These are phyloP conservation scores for Ectropis grisescens DNA, from an alignment of 1,140 invertebrate genomes.

Conservation along the genomic window DNA sequence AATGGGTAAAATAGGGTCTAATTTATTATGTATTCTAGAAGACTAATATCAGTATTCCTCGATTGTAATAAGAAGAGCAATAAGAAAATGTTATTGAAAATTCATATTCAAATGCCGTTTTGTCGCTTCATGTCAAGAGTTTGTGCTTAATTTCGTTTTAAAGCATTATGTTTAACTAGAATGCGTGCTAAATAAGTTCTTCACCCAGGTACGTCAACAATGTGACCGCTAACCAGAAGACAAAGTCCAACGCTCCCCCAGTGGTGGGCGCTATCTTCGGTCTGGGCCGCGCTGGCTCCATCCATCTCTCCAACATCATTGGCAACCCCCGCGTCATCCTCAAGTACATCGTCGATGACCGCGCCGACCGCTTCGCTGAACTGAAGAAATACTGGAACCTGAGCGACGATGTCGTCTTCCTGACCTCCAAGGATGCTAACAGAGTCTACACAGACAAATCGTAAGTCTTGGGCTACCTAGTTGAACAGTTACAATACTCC, in stretches of 20 bases:
- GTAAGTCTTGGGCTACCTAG: slow-evolving; percentile 41
- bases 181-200: too few species aligned
- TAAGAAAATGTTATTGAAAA: too few species aligned
- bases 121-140: too few species aligned
- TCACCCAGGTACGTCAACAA: slow-evolving; percentile 13
- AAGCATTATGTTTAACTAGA: too few species aligned
- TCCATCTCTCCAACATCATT: slow-evolving; percentile 73
- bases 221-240: slow-evolving; percentile 14
- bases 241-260: slow-evolving; percentile 15
- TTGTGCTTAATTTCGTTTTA: too few species aligned
- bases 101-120: too few species aligned
- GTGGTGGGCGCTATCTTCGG: slow-evolving; percentile 20
- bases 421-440: slow-evolving; percentile 67
- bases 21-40: too few species aligned
- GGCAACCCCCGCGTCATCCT: slow-evolving; percentile 69
- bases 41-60: too few species aligned
- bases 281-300: slow-evolving; percentile 72
- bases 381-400: slow-evolving; percentile 61
- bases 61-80: too few species aligned
- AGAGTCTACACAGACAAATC: slow-evolving; percentile 70
- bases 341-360: slow-evolving; percentile 74
- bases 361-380: slow-evolving; percentile 54
- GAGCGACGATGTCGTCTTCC: slow-evolving; percentile 47
- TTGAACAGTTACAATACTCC: too few species aligned
- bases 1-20: too few species aligned